Percentiles rank a stretch among this genome's conserved stretches.
These are phyloP conservation scores for Telmatherina bonti DNA, from an alignment of 2,797 vertebrate genomes.

Conservation along the genomic window DNA sequence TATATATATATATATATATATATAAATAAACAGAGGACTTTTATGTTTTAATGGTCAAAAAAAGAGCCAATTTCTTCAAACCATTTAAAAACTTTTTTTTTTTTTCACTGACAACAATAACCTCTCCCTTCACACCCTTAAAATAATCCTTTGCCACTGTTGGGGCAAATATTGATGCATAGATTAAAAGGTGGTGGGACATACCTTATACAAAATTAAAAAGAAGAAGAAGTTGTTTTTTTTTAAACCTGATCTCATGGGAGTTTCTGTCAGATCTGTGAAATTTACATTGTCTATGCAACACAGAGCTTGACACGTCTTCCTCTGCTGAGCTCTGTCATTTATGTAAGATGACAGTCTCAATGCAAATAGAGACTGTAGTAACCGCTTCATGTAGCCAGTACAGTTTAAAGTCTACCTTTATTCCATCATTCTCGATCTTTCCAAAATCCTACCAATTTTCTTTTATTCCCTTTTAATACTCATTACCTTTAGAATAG, in stretches of 20 bases:
- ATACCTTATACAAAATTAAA: background rate
- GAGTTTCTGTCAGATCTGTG: background rate
- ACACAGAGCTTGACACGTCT: background rate
- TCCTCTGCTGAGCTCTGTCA: too few species aligned
- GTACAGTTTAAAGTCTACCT: conserved; percentile 22
- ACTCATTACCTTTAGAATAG: background rate
- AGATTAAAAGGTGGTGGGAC: background rate
- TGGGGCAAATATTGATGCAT: background rate
- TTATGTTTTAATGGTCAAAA: too few species aligned
- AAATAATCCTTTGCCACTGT: background rate
- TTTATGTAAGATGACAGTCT: too few species aligned
- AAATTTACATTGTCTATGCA: background rate
- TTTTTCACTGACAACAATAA: too few species aligned
- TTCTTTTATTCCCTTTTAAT: too few species aligned
- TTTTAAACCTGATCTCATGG: background rate
- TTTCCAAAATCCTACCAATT: background rate
- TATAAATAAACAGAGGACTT: too few species aligned
- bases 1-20: too few species aligned
- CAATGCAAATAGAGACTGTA: background rate
- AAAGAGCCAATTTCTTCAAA: too few species aligned
- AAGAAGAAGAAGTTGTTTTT: too few species aligned
- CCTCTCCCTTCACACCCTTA: too few species aligned
- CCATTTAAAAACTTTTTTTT: too few species aligned
- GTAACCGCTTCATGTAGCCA: background rate
- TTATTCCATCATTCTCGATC: background rate